A percentile compares a stretch with the other conserved stretches of the same genome.
Conservation (phyloP, 2,888 invertebrate genomes). For the Drosophila buzzatii region DNA sequence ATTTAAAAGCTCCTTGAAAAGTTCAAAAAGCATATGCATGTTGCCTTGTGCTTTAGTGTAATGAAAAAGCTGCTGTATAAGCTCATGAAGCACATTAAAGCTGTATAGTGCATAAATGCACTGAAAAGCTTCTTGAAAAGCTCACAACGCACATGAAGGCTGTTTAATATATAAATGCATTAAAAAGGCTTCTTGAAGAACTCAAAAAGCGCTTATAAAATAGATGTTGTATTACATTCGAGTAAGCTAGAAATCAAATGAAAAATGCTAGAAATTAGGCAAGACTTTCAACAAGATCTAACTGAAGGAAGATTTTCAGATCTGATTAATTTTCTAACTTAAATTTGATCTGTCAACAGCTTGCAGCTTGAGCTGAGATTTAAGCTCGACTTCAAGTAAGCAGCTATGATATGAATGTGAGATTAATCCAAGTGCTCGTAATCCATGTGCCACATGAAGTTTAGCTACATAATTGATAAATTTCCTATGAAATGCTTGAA, state of each 20-base stretch:
- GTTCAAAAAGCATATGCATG: neutral
- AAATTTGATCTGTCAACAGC: neutral
- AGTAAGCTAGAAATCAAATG: neutral
- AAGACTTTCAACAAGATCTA: neutral
- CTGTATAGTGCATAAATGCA: neutral
- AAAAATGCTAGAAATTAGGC: neutral
- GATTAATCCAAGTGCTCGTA: neutral
- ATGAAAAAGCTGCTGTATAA: neutral
- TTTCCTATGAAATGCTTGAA: neutral
- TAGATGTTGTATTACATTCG: neutral
- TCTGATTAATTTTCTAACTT: too few relatives aligned
- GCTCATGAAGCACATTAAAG: neutral
- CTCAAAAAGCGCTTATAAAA: neutral
- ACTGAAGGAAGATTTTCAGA: too few relatives aligned
- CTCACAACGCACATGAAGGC: neutral
- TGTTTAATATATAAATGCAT: neutral
- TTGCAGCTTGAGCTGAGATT: neutral
- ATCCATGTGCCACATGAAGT: neutral
- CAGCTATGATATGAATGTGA: neutral
- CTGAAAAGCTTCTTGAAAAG: neutral
- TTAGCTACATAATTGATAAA: constrained; percentile 37
- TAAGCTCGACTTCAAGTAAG: neutral
- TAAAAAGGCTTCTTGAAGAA: neutral
- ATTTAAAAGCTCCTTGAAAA: neutral
- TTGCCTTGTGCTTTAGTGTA: neutral